Evolutionary conservation across 2,113 vertebrate genomes (phyloP), one percentile per base, ranked within the genome.

Genomic region (Platanista minor): DNA sequence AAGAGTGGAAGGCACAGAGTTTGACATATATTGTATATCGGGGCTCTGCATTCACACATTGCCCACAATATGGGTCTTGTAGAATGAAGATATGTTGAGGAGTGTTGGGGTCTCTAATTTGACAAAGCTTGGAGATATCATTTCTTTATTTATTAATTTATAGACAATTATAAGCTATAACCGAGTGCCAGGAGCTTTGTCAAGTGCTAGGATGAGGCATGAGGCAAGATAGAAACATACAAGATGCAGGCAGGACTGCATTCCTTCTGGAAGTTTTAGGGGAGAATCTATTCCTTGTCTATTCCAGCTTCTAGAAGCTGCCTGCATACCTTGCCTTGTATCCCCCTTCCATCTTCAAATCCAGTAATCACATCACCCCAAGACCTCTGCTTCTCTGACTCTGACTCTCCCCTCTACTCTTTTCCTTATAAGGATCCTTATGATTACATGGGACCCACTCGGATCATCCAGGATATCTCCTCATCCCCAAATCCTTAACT

Each of bases 111-210:
- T 27, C 6, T 88, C 33, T n/a, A 27, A 83, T 83, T 36, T 82
- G 72, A 77, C 29, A 67, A 33, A 52, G 0, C 33, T 41, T 77
- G 33, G 5, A 8, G 41, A 33, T 39, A 10, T 33, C 23, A 39
- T 43, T 78, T 64, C 3, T 94, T 94, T 66, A 13, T 62, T 43
- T 49, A 57, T 66, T 96, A 5, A 66, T 71, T 80, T 14, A 84
- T 1, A 7, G 39, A 64, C 29, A 52, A 72, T 59, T 52, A 43
- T 29, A 88, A n/a, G 8, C 43, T 81, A 23, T 46, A 85, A 20
- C 5, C 10, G 91, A 75, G 54, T 43, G 5, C 29, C 39, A 75
- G 39, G 27, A 64, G 62, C 72, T 91, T 80, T 85, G 43, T 5
- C 39, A 57, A 27, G 15, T 14, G 41, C 21, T 71, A 69, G 43